Base-by-base conservation (phyloP, 2,797 vertebrate genomes). In the Vespertilio murinus region DNA sequence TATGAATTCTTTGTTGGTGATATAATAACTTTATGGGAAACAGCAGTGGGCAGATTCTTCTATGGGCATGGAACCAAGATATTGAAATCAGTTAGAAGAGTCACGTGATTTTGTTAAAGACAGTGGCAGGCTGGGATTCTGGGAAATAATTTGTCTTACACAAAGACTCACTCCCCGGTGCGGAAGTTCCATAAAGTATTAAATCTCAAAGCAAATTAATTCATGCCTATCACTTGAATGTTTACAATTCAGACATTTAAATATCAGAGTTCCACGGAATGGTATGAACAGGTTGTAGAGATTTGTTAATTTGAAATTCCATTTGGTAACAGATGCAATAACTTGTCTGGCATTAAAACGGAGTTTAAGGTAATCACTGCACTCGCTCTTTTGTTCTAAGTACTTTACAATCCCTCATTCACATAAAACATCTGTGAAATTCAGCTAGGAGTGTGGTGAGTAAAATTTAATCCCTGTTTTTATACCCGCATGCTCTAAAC, bases 281-380 rank as follows among this genome's bases (percentile, higher is more conserved):
- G 94, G 96, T 96, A 98, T 95, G 97, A 98, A 97, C 98, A 98
- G 97, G 98, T 97, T 97, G 87, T 97, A 97, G 97, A 98, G 97
- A 97, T 98, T 97, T 98, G 97, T 98, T 98, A 97, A 98, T 98
- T 98, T 98, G 97, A 98, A 98, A 98, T 97, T 98, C 95, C 95
- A 95, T 95, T 97, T 92, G 75, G 96, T 96, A 97, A 89, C 96
- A 96, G 96, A 97, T 91, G 96, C 71, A 83, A 95, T 96, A 78
- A 91, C 93, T 97, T 97, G 85, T 95, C 95, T 96, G 96, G 92
- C 96, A 97, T 97, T 96, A 97, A 97, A 97, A 92, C 90, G 0
- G 71, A 94, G 88, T 97, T 96, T 96, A 96, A 97, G 96, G 96
- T 97, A 97, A 97, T 97, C 96, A 97, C 95, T 94, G 95, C 90